phyloP scores from a whole-genome alignment of 2,888 invertebrate species.

The Sinotaia quadrata region DNA sequence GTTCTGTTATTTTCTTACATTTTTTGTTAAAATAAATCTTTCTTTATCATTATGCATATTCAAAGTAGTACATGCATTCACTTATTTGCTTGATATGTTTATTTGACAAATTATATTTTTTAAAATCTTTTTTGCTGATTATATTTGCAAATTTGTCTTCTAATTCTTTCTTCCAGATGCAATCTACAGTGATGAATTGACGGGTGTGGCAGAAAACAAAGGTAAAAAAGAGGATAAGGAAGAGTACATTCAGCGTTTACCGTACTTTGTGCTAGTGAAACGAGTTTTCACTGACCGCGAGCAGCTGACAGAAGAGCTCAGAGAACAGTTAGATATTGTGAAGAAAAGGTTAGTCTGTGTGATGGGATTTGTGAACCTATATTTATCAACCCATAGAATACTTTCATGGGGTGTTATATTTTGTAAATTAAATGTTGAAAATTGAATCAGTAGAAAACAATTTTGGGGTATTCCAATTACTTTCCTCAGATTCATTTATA shows the following conservation, averaged over 20 bases:
- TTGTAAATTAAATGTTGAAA: no score
- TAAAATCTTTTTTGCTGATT: slow-evolving; percentile 5
- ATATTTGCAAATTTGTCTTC: no score
- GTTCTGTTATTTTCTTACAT: no score
- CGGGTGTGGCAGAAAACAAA: slow-evolving; percentile 40
- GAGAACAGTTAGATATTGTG: slow-evolving; percentile 64
- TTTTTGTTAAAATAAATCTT: no score
- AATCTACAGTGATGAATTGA: slow-evolving; percentile 64
- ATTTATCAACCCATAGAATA: neutral
- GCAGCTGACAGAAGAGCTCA: slow-evolving; percentile 57
- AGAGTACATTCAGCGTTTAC: slow-evolving; percentile 57
- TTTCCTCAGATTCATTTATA: no score
- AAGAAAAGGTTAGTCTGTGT: slow-evolving; percentile 60
- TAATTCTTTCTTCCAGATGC: slow-evolving; percentile 50
- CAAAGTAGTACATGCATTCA: no score
- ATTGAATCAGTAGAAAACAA: no score
- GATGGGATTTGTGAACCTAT: neutral
- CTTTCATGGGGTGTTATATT: neutral
- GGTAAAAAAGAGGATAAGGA: slow-evolving; percentile 15
- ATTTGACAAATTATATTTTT: no score
- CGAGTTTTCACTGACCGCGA: slow-evolving; percentile 58
- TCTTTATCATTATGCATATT: no score
- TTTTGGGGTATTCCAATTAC: no score
- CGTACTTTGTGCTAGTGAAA: slow-evolving; percentile 64
- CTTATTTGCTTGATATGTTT: no score